A percentile compares a stretch with the other conserved stretches of the same genome.
Evolutionary conservation across 2,888 invertebrate species (phyloP).

Genomic region (Ariolimax columbianus): DNA sequence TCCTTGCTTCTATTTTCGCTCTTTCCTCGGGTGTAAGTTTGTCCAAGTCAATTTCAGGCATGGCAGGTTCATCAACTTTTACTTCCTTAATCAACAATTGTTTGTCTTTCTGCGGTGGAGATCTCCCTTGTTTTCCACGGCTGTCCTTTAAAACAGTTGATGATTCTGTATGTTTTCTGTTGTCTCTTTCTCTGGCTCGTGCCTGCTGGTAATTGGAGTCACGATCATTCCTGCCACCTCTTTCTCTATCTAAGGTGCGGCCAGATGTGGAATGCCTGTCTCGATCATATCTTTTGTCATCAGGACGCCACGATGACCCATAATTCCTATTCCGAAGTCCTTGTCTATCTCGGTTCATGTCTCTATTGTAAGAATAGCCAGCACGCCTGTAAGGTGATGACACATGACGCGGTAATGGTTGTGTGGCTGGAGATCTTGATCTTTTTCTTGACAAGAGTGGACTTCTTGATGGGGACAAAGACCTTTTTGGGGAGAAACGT

Average conservation of each 20-base stretch:
- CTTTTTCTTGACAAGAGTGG: constrained; percentile 14
- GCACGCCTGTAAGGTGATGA: background rate
- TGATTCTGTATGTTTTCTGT: background rate
- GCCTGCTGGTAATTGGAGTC: constrained; percentile 12
- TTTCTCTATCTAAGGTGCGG: background rate
- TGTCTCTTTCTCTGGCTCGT: background rate
- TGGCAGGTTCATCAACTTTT: constrained; percentile 21
- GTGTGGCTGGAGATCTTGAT: constrained; percentile 24
- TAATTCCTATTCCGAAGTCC: background rate
- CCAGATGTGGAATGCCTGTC: background rate
- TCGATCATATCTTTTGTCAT: constrained; percentile 15
- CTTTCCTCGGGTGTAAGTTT: constrained; percentile 54
- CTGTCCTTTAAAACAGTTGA: background rate
- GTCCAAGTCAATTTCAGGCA: constrained; percentile 40
- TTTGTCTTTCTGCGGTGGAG: constrained; percentile 12
- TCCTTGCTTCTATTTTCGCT: constrained; percentile 61
- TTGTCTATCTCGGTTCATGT: background rate
- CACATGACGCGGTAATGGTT: background rate
- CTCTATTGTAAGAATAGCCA: constrained; percentile 12
- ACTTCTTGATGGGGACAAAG: constrained; percentile 24
- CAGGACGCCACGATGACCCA: background rate
- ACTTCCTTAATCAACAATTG: background rate
- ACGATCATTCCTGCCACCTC: background rate
- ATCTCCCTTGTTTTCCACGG: background rate
- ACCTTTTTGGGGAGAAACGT: constrained; percentile 26